Conservation (phyloP, 2,888 invertebrate species). For the Heteropelma amictum region DNA sequence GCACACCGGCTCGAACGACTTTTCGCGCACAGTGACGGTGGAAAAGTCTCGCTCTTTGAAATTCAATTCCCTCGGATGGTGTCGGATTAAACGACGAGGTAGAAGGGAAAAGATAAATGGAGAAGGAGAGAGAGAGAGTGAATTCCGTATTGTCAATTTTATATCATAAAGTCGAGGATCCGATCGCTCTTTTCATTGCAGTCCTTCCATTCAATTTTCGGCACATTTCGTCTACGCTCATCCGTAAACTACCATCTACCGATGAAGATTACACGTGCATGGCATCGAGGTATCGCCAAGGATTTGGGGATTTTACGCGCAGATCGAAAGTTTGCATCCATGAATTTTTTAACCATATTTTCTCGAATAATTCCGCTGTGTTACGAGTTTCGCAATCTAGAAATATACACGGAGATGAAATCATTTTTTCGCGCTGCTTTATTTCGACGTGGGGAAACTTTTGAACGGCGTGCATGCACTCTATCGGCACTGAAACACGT, state of each 20-base stretch:
- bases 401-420: background rate
- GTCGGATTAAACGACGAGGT: conserved; percentile 22
- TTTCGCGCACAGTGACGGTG: background rate
- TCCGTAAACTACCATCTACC: conserved; percentile 14
- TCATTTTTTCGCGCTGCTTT: background rate
- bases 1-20: conserved; percentile 1
- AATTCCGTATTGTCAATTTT: background rate
- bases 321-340: no score
- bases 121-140: background rate
- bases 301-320: no score
- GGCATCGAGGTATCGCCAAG: background rate
- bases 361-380: no score
- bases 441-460: no score
- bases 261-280: background rate
- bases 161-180: conserved; percentile 14
- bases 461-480: no score
- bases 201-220: conserved; percentile 40
- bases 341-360: no score
- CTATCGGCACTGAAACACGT: no score
- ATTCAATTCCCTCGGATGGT: conserved; percentile 16
- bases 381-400: no score
- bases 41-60: background rate
- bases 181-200: conserved; percentile 7
- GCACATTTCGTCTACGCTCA: no score
- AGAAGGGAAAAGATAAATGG: background rate